Conservation (phyloP, 2,888 invertebrate genomes). For the Oxyteleia sp. region DNA sequence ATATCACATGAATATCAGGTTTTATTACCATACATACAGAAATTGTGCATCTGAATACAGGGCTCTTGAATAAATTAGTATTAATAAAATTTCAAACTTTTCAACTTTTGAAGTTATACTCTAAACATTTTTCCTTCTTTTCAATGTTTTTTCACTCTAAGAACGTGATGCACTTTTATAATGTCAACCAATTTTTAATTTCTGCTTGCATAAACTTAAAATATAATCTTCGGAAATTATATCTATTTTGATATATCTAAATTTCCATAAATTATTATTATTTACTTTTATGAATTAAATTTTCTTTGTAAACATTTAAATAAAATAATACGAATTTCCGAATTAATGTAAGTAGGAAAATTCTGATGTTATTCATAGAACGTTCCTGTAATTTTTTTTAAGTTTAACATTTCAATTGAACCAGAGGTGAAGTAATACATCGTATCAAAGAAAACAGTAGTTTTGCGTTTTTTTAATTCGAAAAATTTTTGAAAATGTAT, state of each 20-base stretch:
- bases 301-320: too few relatives aligned
- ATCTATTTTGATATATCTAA: too few relatives aligned
- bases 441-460: background rate
- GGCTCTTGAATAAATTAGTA: conserved; percentile 22
- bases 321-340: background rate
- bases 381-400: too few relatives aligned
- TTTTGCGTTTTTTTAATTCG: conserved; percentile 9
- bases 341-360: background rate
- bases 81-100: conserved; percentile 8
- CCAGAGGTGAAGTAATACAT: background rate
- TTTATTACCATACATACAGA: conserved; percentile 8
- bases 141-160: too few relatives aligned
- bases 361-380: background rate
- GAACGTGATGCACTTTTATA: background rate
- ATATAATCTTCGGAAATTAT: too few relatives aligned
- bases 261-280: too few relatives aligned
- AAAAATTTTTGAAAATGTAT: conserved; percentile 15
- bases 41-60: conserved; percentile 12
- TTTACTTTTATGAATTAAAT: too few relatives aligned
- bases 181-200: too few relatives aligned
- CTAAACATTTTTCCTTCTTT: background rate
- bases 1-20: conserved; percentile 3
- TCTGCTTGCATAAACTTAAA: too few relatives aligned
- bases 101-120: conserved; percentile 6
- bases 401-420: too few relatives aligned